phyloP scores from a whole-genome alignment of 2,113 vertebrate genomes.

The Gnathonemus echidnorhynchus region DNA sequence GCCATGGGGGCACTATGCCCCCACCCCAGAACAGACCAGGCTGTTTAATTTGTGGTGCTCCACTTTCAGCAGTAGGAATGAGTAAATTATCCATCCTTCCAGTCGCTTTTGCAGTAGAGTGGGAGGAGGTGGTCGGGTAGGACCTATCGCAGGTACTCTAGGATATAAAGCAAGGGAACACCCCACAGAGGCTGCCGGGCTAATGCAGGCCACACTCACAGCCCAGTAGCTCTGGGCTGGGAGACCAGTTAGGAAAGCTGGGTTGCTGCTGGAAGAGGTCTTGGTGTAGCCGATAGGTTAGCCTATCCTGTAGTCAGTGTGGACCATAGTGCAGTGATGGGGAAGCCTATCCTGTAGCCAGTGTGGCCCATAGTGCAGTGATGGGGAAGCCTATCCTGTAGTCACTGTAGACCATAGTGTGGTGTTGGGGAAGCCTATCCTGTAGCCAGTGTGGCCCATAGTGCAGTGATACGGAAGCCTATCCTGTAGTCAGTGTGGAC shows the following conservation, averaged over 20 bases:
- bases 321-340: too few species aligned
- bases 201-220: not conserved
- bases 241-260: not conserved
- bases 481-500: too few species aligned
- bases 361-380: too few species aligned
- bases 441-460: too few species aligned
- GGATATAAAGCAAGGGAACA: not conserved
- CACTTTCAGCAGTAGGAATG: not conserved
- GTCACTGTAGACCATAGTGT: too few species aligned
- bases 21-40: not conserved
- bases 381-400: too few species aligned
- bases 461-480: too few species aligned
- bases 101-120: not conserved
- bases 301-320: too few species aligned
- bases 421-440: too few species aligned
- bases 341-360: too few species aligned
- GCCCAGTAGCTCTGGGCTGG: not conserved
- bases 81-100: not conserved
- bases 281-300: not conserved
- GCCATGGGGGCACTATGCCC: not conserved
- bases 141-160: not conserved
- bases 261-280: not conserved
- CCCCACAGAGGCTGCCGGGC: not conserved
- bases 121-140: not conserved
- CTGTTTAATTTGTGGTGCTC: not conserved